Conservation (phyloP, 2,888 invertebrate species). For the Lasioglossum oenotherae region DNA sequence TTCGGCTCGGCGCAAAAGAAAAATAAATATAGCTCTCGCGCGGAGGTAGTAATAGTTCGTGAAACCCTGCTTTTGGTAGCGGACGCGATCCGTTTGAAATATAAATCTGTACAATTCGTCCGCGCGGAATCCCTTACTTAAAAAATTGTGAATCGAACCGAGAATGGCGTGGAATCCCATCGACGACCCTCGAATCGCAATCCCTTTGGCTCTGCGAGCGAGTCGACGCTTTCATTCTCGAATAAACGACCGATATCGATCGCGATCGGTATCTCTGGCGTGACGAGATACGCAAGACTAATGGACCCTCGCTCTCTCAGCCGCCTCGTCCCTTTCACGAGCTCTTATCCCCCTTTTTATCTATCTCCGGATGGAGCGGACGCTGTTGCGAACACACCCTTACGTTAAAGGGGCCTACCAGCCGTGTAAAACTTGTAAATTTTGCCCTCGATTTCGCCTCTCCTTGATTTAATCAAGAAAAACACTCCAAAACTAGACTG, state of each 20-base stretch:
- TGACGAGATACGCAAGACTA: conserved; percentile 70
- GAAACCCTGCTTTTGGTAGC: background rate
- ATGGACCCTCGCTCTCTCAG: conserved; percentile 60
- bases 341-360: conserved; percentile 62
- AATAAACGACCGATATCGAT: conserved; percentile 75
- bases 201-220: conserved; percentile 58
- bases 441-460: conserved; percentile 64
- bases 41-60: background rate
- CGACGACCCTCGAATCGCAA: conserved; percentile 50
- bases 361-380: conserved; percentile 44
- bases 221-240: conserved; percentile 64
- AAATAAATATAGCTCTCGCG: background rate
- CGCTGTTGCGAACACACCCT: conserved; percentile 55
- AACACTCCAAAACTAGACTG: conserved; percentile 53
- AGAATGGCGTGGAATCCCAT: conserved; percentile 27
- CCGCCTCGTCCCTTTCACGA: conserved; percentile 55
- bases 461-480: conserved; percentile 69
- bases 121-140: conserved; percentile 7
- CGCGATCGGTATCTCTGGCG: conserved; percentile 74
- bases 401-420: conserved; percentile 34
- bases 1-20: background rate
- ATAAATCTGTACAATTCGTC: conserved; percentile 3
- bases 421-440: conserved; percentile 67
- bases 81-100: conserved; percentile 17
- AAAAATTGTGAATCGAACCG: conserved; percentile 41